Evolutionary conservation across 2,113 vertebrate species (phyloP).

Genomic region (Cyphomyrus discorhynchus): DNA sequence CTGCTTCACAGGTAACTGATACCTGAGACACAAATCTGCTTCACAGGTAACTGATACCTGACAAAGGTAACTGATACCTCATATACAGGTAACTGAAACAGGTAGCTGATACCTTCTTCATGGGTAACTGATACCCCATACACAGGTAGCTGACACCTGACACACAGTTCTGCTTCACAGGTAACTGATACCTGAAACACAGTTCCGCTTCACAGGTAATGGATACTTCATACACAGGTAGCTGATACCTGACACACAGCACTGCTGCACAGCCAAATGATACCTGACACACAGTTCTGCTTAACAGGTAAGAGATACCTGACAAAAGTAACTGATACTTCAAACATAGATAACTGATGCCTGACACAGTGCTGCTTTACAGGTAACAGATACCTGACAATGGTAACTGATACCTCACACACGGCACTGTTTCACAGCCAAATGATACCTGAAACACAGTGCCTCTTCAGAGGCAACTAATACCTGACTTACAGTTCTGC

Average conservation of each 20-base stretch:
- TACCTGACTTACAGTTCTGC: background rate
- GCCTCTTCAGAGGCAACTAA: background rate
- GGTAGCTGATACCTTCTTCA: background rate
- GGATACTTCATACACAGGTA: background rate
- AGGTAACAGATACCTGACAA: background rate
- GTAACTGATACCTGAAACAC: background rate
- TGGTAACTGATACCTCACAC: background rate
- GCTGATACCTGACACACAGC: background rate
- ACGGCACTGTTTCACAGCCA: background rate
- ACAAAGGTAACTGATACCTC: background rate
- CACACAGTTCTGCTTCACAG: background rate
- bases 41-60: background rate
- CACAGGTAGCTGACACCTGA: background rate
- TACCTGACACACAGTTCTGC: background rate
- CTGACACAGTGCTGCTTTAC: background rate
- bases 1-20: background rate
- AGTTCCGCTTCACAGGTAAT: background rate
- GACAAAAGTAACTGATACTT: background rate
- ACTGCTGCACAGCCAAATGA: background rate
- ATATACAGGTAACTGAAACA: background rate
- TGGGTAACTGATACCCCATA: background rate
- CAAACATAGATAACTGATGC: background rate
- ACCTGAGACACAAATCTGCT: background rate
- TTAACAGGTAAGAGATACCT: background rate
- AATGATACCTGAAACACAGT: background rate